Evolutionary conservation across 2,888 invertebrate genomes (phyloP), one percentile per base, ranked within the genome.

Genomic region (Parthenolecanium corni): DNA sequence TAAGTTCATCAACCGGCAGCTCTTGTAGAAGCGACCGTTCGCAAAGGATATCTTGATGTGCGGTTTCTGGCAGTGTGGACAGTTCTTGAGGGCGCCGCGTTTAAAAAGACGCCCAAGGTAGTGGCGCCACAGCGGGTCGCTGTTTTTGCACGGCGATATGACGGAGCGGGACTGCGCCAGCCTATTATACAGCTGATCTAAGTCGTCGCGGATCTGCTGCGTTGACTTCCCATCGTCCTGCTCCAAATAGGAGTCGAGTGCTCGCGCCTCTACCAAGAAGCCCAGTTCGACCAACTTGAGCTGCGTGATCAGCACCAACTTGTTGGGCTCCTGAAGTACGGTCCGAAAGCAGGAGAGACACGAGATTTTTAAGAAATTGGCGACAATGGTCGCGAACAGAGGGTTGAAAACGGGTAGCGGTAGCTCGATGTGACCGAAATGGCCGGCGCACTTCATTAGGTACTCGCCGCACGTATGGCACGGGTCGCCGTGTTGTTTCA

Each of bases 391-490:
- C 66, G 87, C 84, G 70, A 92, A 91, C 52, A 97, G 71, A 0
- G 97, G 96, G 77, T 97, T 96, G 64, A 89, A 84, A 0, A 92
- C 87, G 0, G 91, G 83, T 12, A 95, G 75, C 0, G 91, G 89
- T 1, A 98, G 76, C 67, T 88, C 86, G 66, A 98, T 93, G 72
- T 95, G 91, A 0, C 97, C 97, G 74, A 92, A 85, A 75, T 98
- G 98, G 0, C 98, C 98, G 0, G 86, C 82, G 71, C 96, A 96
- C 66, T 80, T 76, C 6, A 78, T 71, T 49, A 80, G 72, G 18
- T 78, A 79, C 67, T 82, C 79, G 11, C 80, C 78, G 71, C 96
- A 97, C 6, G 93, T 94, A 3, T 76, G 76, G 73, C 96, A 97
- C 0, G 82, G 77, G 65, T 89, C 87, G 69, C 77, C 74, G 52